Evolutionary conservation across 2,797 vertebrate species (phyloP).

Genomic region (Nothura maculosa): DNA sequence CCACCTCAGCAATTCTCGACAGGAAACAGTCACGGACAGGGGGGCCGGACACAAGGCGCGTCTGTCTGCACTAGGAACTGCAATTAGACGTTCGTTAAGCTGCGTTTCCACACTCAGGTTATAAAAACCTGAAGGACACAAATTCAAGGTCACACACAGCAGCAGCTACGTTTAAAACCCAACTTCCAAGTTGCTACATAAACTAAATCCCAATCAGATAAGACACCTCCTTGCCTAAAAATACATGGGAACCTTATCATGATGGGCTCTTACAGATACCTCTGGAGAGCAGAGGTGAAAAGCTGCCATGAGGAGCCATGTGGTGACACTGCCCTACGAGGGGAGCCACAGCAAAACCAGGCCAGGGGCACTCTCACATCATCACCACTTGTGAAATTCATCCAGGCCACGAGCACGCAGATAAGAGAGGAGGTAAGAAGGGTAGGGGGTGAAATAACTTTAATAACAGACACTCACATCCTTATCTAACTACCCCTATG

Average conservation of each 20-base stretch:
- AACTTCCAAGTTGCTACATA: background rate
- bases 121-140: background rate
- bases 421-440: background rate
- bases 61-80: background rate
- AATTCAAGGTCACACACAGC: background rate
- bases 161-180: background rate
- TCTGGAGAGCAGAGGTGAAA: slow-evolving; percentile 2
- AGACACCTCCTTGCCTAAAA: background rate
- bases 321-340: background rate
- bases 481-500: background rate
- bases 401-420: background rate
- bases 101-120: background rate
- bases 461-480: background rate
- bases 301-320: background rate
- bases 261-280: background rate
- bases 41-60: background rate
- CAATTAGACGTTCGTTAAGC: background rate
- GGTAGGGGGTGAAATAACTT: background rate
- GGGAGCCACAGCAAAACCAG: background rate
- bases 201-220: background rate
- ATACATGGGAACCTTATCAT: background rate
- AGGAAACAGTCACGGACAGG: background rate
- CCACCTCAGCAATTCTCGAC: background rate
- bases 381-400: background rate
- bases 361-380: background rate